Conservation (phyloP, 2,113 vertebrate species). For the Pterophyllum scalare region DNA sequence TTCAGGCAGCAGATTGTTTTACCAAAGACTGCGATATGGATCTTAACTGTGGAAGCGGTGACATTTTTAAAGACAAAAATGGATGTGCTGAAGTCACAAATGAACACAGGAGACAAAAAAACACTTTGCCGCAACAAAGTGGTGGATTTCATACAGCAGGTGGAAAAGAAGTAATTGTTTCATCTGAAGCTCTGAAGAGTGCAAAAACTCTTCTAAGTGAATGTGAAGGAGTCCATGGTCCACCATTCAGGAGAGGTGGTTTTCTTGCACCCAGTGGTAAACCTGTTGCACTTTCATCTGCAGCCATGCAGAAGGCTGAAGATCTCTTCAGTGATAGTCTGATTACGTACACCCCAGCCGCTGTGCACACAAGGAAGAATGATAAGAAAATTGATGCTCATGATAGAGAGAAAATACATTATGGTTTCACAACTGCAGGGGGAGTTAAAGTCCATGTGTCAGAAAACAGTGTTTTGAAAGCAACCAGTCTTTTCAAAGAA, state of each 20-base stretch:
- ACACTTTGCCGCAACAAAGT: constrained; percentile 9
- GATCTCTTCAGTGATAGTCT: constrained; percentile 76
- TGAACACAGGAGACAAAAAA: constrained; percentile 2
- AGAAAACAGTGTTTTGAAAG: constrained; percentile 78
- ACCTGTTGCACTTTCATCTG: constrained; percentile 76
- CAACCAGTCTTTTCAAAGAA: constrained; percentile 79
- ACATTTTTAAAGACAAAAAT: background rate
- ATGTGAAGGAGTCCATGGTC: constrained; percentile 54
- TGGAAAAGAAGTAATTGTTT: constrained; percentile 82
- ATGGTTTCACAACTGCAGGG: constrained; percentile 84
- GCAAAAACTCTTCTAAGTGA: constrained; percentile 78
- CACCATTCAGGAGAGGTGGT: constrained; percentile 57
- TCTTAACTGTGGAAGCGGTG: background rate
- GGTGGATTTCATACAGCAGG: constrained; percentile 85
- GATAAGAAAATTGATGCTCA: constrained; percentile 47
- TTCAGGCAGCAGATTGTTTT: constrained; percentile 33
- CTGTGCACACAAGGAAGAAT: background rate
- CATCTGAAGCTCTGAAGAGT: constrained; percentile 79
- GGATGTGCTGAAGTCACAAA: background rate
- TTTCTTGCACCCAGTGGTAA: constrained; percentile 86
- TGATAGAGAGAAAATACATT: constrained; percentile 10
- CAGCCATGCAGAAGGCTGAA: constrained; percentile 66
- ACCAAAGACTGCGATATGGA: constrained; percentile 29
- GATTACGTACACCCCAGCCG: background rate
- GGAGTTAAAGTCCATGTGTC: constrained; percentile 82